phyloP scores from a whole-genome alignment of 2,888 invertebrate genomes.

The Lasius platythorax region DNA sequence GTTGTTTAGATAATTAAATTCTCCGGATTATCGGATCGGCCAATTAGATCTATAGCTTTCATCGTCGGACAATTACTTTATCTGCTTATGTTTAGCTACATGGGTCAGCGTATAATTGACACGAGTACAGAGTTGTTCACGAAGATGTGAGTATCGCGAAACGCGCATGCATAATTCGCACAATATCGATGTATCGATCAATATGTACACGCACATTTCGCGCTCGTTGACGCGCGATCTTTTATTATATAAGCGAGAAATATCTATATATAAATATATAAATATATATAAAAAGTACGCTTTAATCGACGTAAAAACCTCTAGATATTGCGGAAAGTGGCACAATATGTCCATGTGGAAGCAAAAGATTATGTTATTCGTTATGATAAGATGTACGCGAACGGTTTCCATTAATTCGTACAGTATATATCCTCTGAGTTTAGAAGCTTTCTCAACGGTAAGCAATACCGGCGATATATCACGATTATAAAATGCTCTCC shows the following conservation, averaged over 20 bases:
- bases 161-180: neutral
- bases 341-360: slow-evolving; percentile 18
- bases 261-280: neutral
- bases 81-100: slow-evolving; percentile 27
- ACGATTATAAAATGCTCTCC: neutral
- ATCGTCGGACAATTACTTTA: slow-evolving; percentile 16
- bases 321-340: slow-evolving; percentile 21
- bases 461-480: neutral
- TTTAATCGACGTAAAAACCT: neutral
- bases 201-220: neutral
- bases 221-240: neutral
- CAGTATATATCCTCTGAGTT: neutral
- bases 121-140: slow-evolving; percentile 2
- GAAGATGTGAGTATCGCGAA: slow-evolving; percentile 27
- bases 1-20: slow-evolving; percentile 23
- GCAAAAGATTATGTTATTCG: slow-evolving; percentile 15
- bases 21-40: neutral
- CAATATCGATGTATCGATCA: neutral
- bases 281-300: neutral
- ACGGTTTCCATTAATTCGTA: slow-evolving; percentile 18
- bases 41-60: neutral
- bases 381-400: slow-evolving; percentile 15
- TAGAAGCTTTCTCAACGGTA: slow-evolving; percentile 16
- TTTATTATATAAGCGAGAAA: neutral
- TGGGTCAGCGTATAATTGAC: slow-evolving; percentile 29